Conservation (phyloP, 2,113 vertebrate genomes). For the Corapipo altera region DNA sequence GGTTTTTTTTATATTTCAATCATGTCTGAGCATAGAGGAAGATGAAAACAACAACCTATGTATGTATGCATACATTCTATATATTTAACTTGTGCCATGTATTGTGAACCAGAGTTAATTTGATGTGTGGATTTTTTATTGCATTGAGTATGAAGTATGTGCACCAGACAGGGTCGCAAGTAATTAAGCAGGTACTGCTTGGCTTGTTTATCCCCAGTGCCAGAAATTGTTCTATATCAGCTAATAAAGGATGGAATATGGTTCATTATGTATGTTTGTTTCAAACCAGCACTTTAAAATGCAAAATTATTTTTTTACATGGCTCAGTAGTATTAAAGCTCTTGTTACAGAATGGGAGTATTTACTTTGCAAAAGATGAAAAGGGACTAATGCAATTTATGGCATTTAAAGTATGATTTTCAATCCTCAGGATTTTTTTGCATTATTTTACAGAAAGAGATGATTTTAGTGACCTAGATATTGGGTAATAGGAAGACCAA, state of each 20-base stretch:
- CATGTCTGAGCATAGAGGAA: background rate
- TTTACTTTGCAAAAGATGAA: background rate
- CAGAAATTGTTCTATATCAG: background rate
- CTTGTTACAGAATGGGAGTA: background rate
- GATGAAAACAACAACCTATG: background rate
- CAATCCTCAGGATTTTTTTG: background rate
- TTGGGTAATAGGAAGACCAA: background rate
- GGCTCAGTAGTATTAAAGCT: background rate
- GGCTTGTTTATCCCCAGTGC: background rate
- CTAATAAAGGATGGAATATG: background rate
- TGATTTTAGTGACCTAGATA: slow-evolving; percentile 5
- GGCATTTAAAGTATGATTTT: background rate
- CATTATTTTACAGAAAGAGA: background rate
- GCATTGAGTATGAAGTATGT: background rate
- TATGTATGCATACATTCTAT: background rate
- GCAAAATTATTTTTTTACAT: background rate
- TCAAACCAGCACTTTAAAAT: background rate
- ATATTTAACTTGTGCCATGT: background rate
- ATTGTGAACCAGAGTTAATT: background rate
- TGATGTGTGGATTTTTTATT: background rate
- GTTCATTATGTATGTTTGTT: background rate
- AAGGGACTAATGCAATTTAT: background rate
- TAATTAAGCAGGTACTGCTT: background rate
- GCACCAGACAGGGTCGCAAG: background rate
- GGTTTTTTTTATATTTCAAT: background rate